Evolutionary conservation across 2,797 vertebrate species (phyloP).

Genomic region (Gymnothorax reevesii): DNA sequence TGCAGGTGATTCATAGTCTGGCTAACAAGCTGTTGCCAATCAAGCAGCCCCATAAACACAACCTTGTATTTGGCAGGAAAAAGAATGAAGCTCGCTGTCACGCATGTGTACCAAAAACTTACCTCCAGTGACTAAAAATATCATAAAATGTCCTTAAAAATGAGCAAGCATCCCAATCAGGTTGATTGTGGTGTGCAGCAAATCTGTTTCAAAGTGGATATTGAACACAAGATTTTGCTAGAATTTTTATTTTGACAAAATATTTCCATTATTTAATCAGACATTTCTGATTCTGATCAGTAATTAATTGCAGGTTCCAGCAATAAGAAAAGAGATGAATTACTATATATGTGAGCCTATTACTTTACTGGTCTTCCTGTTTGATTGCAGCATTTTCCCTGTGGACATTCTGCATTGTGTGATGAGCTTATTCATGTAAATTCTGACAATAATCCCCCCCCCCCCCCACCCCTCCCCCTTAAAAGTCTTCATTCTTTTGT

Average conservation of each 20-base stretch:
- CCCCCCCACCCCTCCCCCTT: too few species aligned
- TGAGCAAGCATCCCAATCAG: background rate
- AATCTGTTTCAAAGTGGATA: background rate
- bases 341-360: background rate
- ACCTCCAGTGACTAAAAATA: background rate
- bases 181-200: background rate
- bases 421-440: background rate
- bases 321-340: background rate
- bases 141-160: background rate
- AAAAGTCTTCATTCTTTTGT: background rate
- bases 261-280: background rate
- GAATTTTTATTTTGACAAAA: background rate
- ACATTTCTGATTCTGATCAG: background rate
- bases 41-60: background rate
- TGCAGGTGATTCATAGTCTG: background rate
- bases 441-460: background rate
- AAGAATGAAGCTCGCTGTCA: too few species aligned
- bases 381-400: background rate
- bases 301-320: background rate
- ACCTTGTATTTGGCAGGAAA: too few species aligned
- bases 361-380: background rate
- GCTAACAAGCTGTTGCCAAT: background rate
- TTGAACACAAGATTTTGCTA: too few species aligned
- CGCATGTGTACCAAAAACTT: background rate
- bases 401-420: background rate